Evolutionary conservation across 2,888 invertebrate species (phyloP), one percentile per base, ranked within the genome.

Genomic region (Poecilobothrus nobilitatus): DNA sequence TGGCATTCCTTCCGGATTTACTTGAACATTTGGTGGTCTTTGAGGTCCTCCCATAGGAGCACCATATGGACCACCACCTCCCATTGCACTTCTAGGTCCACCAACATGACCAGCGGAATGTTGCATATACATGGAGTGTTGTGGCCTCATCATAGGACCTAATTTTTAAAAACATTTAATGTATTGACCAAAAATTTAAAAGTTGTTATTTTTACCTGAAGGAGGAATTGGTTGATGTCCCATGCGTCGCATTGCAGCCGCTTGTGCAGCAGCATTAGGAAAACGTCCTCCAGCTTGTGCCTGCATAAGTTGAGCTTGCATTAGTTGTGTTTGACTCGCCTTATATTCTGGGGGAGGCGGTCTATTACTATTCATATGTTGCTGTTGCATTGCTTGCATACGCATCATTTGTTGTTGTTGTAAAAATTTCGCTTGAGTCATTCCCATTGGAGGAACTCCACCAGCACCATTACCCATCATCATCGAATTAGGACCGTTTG

Each of bases 291-390:
- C 81, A n/a, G 79, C 77, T 9, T 78, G 79, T 63, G 80, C 80
- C 73, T 85, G 85, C 84, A 85, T 84, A 82, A 85, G 83, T 75
- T 85, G 85, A 37, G 85, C 84, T 73, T 82, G 82, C 80, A 82
- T 80, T 67, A 82, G 73, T 70, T 82, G 82, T 65, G 80, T 80
- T 72, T 81, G 81, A 71, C 78, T 81, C 76, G 90, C 87, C 81
- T 92, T 93, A 82, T 94, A 93, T 80, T 93, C 93, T 2, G 93
- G 94, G 63, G 93, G 93, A 27, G 93, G 93, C 37, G 92, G 91
- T 68, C 91, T 85, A 27, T 85, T 84, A 1, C 83, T 80, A 63
- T 81, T 81, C 80, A 84, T 83, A 72, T 85, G 84, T 73, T 85
- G 84, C 71, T 84, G 83, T 71, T 78, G 78, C 44, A 72, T 72